phyloP scores from a whole-genome alignment of 2,888 invertebrate genomes.

The Chymomyza amoena region DNA sequence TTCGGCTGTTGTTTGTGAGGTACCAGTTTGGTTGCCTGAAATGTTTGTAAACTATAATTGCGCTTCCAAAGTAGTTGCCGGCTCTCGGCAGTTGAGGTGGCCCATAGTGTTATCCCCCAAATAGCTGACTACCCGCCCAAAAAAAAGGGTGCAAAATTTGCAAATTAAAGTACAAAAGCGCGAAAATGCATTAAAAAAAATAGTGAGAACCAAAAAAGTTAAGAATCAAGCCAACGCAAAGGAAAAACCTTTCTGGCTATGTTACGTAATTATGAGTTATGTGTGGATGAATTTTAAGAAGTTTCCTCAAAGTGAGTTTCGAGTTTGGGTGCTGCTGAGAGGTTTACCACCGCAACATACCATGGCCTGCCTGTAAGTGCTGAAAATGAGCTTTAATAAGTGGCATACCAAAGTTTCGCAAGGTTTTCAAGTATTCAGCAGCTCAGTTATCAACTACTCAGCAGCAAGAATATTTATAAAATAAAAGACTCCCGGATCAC shows the following conservation, averaged over 20 bases:
- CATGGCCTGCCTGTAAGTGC: too few species aligned
- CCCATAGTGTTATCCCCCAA: neutral
- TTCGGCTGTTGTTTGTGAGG: conserved; percentile 57
- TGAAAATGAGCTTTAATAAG: too few species aligned
- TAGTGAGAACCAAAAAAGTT: conserved; percentile 23
- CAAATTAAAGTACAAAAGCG: conserved; percentile 38
- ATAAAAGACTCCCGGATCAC: too few species aligned
- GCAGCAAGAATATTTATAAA: too few species aligned
- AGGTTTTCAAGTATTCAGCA: neutral
- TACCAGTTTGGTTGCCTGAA: conserved; percentile 9
- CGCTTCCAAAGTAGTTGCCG: conserved; percentile 50
- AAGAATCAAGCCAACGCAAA: conserved; percentile 18
- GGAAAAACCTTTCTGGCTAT: neutral
- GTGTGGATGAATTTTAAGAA: neutral
- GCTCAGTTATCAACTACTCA: too few species aligned
- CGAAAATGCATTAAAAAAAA: conserved; percentile 18
- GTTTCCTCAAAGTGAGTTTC: conserved; percentile 3
- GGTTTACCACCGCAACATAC: too few species aligned
- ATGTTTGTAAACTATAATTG: conserved; percentile 68
- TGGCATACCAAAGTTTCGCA: neutral
- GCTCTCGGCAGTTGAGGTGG: conserved; percentile 23
- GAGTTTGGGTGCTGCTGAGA: neutral
- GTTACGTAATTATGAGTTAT: conserved; percentile 39
- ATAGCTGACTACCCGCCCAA: too few species aligned
- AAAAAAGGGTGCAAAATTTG: conserved; percentile 18